Evolutionary conservation across 2,888 invertebrate genomes (phyloP), one percentile per base, ranked within the genome.

Genomic region (Drosophila subsilvestris): DNA sequence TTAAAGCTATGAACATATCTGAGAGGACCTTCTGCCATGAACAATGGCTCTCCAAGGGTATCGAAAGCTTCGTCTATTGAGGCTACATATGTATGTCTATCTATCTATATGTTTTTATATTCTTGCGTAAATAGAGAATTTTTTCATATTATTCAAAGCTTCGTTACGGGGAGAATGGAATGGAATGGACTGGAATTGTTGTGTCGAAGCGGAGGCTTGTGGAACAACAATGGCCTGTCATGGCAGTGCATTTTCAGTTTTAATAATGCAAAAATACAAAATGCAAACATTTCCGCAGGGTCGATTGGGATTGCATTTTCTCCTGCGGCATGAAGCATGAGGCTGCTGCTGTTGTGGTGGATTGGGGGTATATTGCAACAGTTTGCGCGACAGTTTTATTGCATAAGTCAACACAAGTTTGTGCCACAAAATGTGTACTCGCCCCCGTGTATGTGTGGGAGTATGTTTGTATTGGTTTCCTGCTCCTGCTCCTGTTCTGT

Each of bases 301-400:
- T 71, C 60, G 58, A 57, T 71, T 50, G 74, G 63, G 67, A 70
- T 69, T 81, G 82, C 69, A 60, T 37, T 20, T 47, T 66, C 61
- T 69, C 18, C 53, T n/a, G 18, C 12, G 10, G 29, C 29, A 6
- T 37, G 37, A 2, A 2, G 37, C 37, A 32, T 32, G 32, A 14
- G 14, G 12, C 32, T 47, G 42, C n/a, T 27, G 50, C 50, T 17
- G 45, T 44, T 58, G 48, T 22, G 61, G 71, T 50, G 70, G 62
- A 73, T 71, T 71, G 63, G 71, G 57, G 27, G 47, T 73, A 73
- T 66, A 73, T 74, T 74, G 75, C 75, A 76, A 73, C 69, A 86
- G 84, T 88, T 66, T 86, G 78, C 81, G 85, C 88, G 85, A 86
- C 85, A 86, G 76, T 86, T 88, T 88, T 88, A 88, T 88, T 86